Percentiles rank a stretch among this genome's conserved stretches.
These are phyloP conservation scores for Stegophylla sp. DNA, from an alignment of 2,888 invertebrate species.

Conservation along the genomic window DNA sequence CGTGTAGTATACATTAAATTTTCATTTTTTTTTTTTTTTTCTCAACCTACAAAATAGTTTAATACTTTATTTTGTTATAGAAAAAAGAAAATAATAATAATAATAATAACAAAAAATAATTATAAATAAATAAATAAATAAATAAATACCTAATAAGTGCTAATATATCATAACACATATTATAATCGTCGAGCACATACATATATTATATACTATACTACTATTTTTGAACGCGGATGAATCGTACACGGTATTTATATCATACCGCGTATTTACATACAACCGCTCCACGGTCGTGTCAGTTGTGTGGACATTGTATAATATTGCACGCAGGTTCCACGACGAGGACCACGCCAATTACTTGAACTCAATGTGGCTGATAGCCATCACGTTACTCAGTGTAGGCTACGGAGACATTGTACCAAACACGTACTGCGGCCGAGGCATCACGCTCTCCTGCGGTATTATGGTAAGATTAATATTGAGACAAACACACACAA, in stretches of 20 bases:
- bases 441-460: conserved; percentile 98
- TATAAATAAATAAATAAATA: too few relatives aligned
- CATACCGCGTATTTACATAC: not conserved
- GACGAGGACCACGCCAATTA: conserved; percentile 98
- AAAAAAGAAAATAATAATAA: not conserved
- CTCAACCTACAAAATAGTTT: not conserved
- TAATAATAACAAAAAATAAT: not conserved
- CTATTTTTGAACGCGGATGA: not conserved
- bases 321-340: conserved; percentile 80
- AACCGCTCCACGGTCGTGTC: not conserved
- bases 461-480: conserved; percentile 93
- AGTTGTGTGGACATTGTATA: conserved; percentile 55
- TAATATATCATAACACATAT: not conserved
- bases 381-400: conserved; percentile 99
- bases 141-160: not conserved
- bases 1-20: not conserved
- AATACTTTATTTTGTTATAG: conserved; percentile 6
- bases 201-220: too few relatives aligned
- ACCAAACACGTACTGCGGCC: conserved; percentile 99
- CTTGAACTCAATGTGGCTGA: conserved; percentile 99
- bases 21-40: not conserved
- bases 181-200: conserved; percentile 23
- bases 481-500: conserved; percentile 18
- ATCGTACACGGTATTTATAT: not conserved
- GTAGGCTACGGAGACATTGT: conserved; percentile 99